These are phyloP conservation scores for Macrocentrus cingulum DNA, from an alignment of 1,140 invertebrate species.

Conservation along the genomic window DNA sequence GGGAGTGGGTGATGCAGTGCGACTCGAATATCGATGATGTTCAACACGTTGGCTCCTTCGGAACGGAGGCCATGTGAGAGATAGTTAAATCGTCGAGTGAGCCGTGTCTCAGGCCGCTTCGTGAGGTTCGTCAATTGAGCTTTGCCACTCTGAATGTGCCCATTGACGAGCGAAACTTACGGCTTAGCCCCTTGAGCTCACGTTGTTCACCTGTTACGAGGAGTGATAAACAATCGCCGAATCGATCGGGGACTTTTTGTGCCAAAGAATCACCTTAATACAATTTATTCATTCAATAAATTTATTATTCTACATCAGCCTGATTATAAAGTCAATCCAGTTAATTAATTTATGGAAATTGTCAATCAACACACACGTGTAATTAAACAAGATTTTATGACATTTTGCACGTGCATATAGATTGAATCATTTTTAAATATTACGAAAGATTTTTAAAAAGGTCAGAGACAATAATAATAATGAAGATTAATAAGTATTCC, in stretches of 20 bases:
- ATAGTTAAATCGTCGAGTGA: constrained; percentile 48
- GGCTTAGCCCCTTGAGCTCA: background rate
- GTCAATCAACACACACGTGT: no score
- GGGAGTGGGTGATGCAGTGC: constrained; percentile 71
- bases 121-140: constrained; percentile 13
- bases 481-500: no score
- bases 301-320: no score
- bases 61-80: constrained; percentile 47
- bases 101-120: constrained; percentile 38
- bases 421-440: no score
- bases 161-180: constrained; percentile 2
- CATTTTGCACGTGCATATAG: no score
- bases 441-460: no score
- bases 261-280: constrained; percentile 7
- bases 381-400: no score
- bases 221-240: background rate
- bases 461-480: no score
- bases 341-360: no score
- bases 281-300: no score
- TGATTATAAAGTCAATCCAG: no score
- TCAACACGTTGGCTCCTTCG: constrained; percentile 39
- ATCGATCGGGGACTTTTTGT: constrained; percentile 7
- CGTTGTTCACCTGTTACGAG: constrained; percentile 14
- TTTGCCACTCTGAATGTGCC: constrained; percentile 18
- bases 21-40: constrained; percentile 55